Base-by-base conservation (phyloP, 1,140 invertebrate species). In the Euwallacea similis region DNA sequence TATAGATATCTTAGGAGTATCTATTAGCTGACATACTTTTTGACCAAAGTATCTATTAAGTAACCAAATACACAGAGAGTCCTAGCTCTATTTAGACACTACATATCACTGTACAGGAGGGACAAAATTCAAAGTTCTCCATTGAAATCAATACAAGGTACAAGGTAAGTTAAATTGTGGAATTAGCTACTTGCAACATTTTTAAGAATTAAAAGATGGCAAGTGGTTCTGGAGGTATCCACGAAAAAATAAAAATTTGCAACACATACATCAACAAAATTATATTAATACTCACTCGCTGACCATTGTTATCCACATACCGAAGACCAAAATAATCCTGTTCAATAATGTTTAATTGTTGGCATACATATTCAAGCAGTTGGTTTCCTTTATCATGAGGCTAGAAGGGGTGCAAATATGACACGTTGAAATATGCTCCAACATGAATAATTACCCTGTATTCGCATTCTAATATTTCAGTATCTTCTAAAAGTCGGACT, bases 291-390 rank as follows among this genome's bases (percentile, higher is more conserved):
- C 85, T 88, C 85, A 95, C 96, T 85, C 96, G 89, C 84, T 98
- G 95, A 77, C 96, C 96, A 75, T 90, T 89, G 42, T 88, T 83
- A 84, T 98, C 96, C 43, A 97, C 94, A 89, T 94, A 98, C 71
- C 96, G 88, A 33, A 99, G 87, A 7, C 97, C 97, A 85, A 98
- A 98, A 84, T 98, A 98, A 84, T 98, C 97, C 77, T 94, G 97
- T 84, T 98, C 97, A 71, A 94, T 88, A 73, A 98, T 89, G 84
- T 97, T 95, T 68, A 98, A 85, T 80, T 96, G 92, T 76, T 93
- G 89, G 83, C 96, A 98, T 66, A 98, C 92, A 86, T 94, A 91
- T 80, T 98, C 96, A 78, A 98, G 84, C 63, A 99, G 87, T 83
- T 91, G 93, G 82, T 94, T 94, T 68, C 96, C 97, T 83, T 96